Evolutionary conservation across 2,888 invertebrate genomes (phyloP).

Genomic region (Tetheella fluctuosa): DNA sequence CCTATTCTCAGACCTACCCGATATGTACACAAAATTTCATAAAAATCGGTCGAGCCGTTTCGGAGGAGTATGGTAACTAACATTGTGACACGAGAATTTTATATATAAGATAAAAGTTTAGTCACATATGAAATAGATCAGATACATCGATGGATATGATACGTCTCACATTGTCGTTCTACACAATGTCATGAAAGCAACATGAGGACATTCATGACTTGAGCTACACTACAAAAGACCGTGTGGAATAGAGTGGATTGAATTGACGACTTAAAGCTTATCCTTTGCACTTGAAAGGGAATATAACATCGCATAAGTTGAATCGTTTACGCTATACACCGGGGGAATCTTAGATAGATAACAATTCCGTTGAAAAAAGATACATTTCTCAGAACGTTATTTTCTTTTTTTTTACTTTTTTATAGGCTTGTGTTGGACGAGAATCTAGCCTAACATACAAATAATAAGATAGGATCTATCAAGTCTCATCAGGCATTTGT

Average conservation of each 20-base stretch:
- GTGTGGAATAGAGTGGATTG: neutral
- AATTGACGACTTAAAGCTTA: neutral
- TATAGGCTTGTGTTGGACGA: too few species aligned
- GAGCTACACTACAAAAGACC: neutral
- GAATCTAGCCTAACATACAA: too few species aligned
- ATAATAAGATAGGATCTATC: too few species aligned
- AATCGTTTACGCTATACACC: neutral
- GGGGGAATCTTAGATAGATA: neutral
- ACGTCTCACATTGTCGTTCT: neutral
- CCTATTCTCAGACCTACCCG: too few species aligned
- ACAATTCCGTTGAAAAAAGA: neutral
- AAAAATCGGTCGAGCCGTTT: too few species aligned
- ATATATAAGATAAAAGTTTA: neutral
- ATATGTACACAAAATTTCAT: too few species aligned
- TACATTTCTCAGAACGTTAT: neutral
- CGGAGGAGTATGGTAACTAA: too few species aligned
- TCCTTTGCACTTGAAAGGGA: conserved; percentile 4
- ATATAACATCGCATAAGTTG: neutral
- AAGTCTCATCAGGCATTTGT: too few species aligned
- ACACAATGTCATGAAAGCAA: conserved; percentile 5
- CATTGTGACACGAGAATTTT: too few species aligned
- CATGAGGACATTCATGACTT: neutral
- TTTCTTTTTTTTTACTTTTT: too few species aligned
- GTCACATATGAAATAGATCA: neutral
- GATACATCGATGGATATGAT: neutral